phyloP scores from a whole-genome alignment of 2,797 vertebrate species.

The Tamandua tetradactyla region DNA sequence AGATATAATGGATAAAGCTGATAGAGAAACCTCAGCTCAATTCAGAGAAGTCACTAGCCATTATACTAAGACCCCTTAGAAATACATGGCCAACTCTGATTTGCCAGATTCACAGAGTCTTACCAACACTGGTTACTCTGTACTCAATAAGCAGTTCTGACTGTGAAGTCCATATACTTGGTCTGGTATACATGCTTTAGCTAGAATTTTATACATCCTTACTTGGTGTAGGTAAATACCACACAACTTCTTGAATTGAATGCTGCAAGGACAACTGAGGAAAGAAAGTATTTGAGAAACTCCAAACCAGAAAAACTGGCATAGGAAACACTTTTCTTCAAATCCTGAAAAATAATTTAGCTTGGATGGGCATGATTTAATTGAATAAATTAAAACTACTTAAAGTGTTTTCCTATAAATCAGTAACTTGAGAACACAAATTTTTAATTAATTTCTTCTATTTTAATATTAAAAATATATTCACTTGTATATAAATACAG shows the following conservation, averaged over 20 bases:
- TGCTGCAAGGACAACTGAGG: not conserved
- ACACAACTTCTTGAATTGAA: not conserved
- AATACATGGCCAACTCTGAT: fast-evolving
- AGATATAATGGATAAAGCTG: not conserved
- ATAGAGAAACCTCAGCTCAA: not conserved
- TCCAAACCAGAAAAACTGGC: not conserved
- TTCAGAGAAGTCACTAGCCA: not conserved
- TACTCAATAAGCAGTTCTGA: not conserved
- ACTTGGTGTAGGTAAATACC: not conserved
- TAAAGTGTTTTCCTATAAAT: not conserved
- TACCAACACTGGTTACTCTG: not conserved
- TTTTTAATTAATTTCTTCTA: not conserved
- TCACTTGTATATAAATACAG: not conserved
- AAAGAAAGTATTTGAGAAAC: not conserved
- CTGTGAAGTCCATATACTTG: not conserved
- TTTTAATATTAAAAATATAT: not conserved
- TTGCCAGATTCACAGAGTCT: not conserved
- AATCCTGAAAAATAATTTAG: not conserved
- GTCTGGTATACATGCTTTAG: not conserved
- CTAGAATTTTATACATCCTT: not conserved
- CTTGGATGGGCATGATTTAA: not conserved
- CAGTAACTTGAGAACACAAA: not conserved
- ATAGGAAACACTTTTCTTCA: not conserved
- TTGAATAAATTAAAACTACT: not conserved
- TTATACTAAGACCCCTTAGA: not conserved